phyloP scores from a whole-genome alignment of 2,113 vertebrate genomes.

The Myotis davidii region DNA sequence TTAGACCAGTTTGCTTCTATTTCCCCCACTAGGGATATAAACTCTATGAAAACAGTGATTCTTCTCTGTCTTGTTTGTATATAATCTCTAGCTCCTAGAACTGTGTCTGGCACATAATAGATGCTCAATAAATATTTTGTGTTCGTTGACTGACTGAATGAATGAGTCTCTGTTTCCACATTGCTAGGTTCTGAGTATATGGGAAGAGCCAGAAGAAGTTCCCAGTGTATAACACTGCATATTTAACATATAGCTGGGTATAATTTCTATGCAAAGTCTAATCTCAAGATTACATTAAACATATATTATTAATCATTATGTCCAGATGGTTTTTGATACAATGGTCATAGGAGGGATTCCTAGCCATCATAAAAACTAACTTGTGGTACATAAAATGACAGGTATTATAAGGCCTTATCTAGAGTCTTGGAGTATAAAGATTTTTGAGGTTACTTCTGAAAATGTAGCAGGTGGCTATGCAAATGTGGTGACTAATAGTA shows the following conservation, averaged over 20 bases:
- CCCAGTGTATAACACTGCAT: background rate
- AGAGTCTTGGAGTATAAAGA: conserved; percentile 45
- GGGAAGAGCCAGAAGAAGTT: background rate
- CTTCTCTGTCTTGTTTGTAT: background rate
- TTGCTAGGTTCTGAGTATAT: background rate
- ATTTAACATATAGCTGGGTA: background rate
- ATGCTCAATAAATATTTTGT: background rate
- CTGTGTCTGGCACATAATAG: background rate
- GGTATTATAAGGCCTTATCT: background rate
- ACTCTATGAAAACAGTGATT: background rate
- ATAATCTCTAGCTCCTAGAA: background rate
- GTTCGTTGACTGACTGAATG: background rate
- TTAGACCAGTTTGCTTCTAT: background rate
- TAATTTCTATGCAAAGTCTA: background rate
- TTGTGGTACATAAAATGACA: conserved; percentile 2
- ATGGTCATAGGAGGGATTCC: background rate
- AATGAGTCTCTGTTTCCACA: conserved; percentile 1
- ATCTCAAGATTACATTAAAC: background rate
- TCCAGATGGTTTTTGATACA: conserved; percentile 22
- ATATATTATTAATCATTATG: conserved; percentile 40
- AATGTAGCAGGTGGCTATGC: conserved; percentile 72
- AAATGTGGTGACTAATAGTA: conserved; percentile 75
- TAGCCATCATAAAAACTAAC: background rate
- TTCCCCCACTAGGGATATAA: background rate
- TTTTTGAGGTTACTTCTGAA: conserved; percentile 65